Evolutionary conservation across 2,113 vertebrate species (phyloP).

Genomic region (Passerina amoena): DNA sequence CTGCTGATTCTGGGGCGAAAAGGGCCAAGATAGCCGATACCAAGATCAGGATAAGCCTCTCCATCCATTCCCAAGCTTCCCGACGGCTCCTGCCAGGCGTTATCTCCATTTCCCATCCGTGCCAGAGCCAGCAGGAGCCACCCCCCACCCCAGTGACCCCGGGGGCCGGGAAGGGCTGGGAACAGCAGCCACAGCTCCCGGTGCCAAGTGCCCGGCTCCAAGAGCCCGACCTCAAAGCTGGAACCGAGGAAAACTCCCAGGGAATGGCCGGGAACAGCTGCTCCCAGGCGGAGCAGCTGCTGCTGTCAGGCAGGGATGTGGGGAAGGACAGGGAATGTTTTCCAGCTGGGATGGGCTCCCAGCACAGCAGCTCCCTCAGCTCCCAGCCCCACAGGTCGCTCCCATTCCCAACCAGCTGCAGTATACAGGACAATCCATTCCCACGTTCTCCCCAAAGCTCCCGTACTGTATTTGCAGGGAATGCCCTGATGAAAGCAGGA

Average conservation of each 20-base stretch:
- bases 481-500: no score
- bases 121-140: background rate
- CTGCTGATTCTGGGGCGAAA: background rate
- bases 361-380: background rate
- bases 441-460: fast-evolving
- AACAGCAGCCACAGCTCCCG: background rate
- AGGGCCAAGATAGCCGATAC: fast-evolving
- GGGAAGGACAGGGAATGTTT: background rate
- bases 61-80: background rate
- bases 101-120: background rate
- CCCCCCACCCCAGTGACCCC: background rate
- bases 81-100: background rate
- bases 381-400: background rate
- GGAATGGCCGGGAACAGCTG: conserved; percentile 51
- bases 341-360: background rate
- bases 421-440: background rate
- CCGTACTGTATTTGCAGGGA: background rate
- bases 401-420: background rate
- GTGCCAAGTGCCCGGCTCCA: conserved; percentile 31
- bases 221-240: conserved; percentile 13
- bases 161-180: conserved; percentile 37
- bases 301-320: conserved; percentile 34
- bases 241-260: conserved; percentile 44
- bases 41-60: background rate
- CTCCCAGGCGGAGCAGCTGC: conserved; percentile 21